A percentile compares a stretch with the other conserved stretches of the same genome.
These are phyloP conservation scores for Melieria crassipennis DNA, from an alignment of 2,888 invertebrate genomes.

Conservation along the genomic window DNA sequence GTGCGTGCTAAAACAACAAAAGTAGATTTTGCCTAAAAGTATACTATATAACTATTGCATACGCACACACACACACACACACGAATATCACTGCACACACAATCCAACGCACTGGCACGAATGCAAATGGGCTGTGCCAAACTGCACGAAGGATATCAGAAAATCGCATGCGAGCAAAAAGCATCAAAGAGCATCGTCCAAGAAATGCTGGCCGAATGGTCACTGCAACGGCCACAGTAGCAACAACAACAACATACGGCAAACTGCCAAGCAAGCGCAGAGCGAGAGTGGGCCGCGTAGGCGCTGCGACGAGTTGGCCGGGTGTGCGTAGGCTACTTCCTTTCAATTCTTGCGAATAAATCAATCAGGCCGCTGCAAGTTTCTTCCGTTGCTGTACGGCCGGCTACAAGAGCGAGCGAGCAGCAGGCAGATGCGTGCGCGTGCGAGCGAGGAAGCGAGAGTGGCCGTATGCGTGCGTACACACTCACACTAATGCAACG, in stretches of 20 bases:
- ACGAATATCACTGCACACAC: background rate
- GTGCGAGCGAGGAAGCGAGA: conserved; percentile 2
- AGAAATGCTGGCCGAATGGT: conserved; percentile 8
- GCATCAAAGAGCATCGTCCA: conserved; percentile 18
- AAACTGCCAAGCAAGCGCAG: background rate
- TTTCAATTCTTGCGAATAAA: conserved; percentile 39
- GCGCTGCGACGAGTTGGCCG: conserved; percentile 2
- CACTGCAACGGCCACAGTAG: background rate
- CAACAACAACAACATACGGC: background rate
- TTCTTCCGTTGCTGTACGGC: conserved; percentile 21
- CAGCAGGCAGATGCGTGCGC: background rate
- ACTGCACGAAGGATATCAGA: conserved; percentile 13
- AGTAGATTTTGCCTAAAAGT: too few species aligned
- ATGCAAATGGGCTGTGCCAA: conserved; percentile 27
- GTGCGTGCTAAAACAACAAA: background rate
- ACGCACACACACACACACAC: conserved; percentile 6
- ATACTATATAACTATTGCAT: background rate
- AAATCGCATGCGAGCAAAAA: conserved; percentile 36
- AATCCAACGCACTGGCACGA: background rate
- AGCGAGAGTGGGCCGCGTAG: background rate
- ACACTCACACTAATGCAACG: conserved; percentile 7
- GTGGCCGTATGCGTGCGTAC: background rate
- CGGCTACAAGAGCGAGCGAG: background rate
- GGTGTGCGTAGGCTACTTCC: conserved; percentile 6
- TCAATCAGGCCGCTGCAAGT: conserved; percentile 35